A percentile compares a stretch with the other conserved stretches of the same genome.
Conservation (phyloP, 2,113 vertebrate genomes). For the Jacana jacana region DNA sequence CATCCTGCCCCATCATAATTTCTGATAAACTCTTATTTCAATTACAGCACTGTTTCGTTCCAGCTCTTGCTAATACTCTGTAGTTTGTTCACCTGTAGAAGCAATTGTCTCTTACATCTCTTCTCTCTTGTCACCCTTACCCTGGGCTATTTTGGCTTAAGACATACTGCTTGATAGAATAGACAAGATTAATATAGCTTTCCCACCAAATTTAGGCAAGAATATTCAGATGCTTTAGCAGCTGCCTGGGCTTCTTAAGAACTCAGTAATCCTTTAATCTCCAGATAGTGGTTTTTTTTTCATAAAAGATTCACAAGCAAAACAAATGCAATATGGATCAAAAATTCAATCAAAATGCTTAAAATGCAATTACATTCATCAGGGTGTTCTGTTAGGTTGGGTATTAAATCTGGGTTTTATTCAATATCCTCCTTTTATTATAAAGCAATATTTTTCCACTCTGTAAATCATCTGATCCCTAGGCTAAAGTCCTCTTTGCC, state of each 20-base stretch:
- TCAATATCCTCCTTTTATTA: constrained; percentile 83
- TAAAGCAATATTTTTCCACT: constrained; percentile 81
- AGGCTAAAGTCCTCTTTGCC: constrained; percentile 73
- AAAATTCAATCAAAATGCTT: constrained; percentile 86
- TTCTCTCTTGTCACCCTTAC: background rate
- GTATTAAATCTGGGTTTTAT: constrained; percentile 83
- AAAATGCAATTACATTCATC: constrained; percentile 86
- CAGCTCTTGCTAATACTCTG: background rate
- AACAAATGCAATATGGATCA: constrained; percentile 85
- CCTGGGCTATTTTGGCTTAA: constrained; percentile 34
- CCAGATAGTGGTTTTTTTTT: constrained; percentile 68
- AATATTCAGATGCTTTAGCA: constrained; percentile 79
- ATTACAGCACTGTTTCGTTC: background rate
- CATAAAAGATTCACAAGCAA: constrained; percentile 81
- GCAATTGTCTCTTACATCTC: background rate
- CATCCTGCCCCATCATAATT: constrained; percentile 1
- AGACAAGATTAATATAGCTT: constrained; percentile 66
- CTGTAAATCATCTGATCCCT: constrained; percentile 81
- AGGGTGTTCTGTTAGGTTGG: constrained; percentile 78
- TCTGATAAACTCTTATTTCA: constrained; percentile 19
- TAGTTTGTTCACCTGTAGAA: constrained; percentile 53
- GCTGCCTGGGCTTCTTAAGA: constrained; percentile 79
- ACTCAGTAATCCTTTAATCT: constrained; percentile 86
- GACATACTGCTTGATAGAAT: constrained; percentile 29
- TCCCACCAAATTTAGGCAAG: constrained; percentile 69